Evolutionary conservation across 2,113 vertebrate species (phyloP), one percentile per base, ranked within the genome.

Genomic region (Albula glossodonta): DNA sequence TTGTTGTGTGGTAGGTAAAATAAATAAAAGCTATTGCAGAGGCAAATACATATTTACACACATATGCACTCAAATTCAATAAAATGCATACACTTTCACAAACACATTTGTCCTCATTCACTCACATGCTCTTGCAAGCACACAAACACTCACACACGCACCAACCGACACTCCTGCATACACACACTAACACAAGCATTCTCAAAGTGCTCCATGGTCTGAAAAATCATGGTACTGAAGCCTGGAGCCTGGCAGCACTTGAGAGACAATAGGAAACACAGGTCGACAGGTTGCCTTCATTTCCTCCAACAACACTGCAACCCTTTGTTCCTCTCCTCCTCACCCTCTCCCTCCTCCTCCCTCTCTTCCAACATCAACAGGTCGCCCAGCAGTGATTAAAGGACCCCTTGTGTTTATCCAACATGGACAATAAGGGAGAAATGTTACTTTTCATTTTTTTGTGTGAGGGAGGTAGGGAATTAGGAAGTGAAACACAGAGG

Each of bases 381-480:
- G 53, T 88, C 52, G 77, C 79, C 81, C 86, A 78, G 83, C 80
- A 81, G 80, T 91, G 86, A 91, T 90, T 89, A 91, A 91, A 91
- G 87, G 83, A 57, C 10, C 85, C 81, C 86, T 86, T 82, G 84
- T 90, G 88, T 91, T 89, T 90, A 90, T 88, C 89, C 82, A 90
- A 91, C 87, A 89, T 31, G 78, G 79, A 87, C 86, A 87, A 88
- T 88, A 86, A 90, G 86, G 56, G 82, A 80, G 79, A 81, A 85
- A 83, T 85, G 82, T 86, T 90, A 86, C 86, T 87, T 80, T 86
- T 88, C 57, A 85, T 89, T 85, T 91, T 56, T 84, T 77, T 84
- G 57, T 48, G 15, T 22, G 15, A 57, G 56, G 19, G 63, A 84
- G 77, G 86, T 74, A 78, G 80, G 80, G 82, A 56, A 56, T 15